These are phyloP conservation scores for Temnothorax rugatulus DNA, from an alignment of 2,888 invertebrate species.

Conservation along the genomic window DNA sequence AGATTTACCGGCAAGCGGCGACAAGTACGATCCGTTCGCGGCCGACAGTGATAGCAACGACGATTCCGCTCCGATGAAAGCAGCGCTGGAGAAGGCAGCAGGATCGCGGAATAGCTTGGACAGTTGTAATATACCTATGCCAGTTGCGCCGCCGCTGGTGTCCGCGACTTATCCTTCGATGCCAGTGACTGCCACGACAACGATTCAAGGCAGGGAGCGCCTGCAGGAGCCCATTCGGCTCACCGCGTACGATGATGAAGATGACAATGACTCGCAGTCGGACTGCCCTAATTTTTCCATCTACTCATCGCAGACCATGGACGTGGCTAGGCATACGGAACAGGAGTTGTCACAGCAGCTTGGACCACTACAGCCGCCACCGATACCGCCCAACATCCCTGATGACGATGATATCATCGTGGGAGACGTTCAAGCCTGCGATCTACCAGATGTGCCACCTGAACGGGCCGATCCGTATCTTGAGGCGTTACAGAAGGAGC, in stretches of 20 bases:
- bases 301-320: conserved; percentile 93
- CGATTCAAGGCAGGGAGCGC: not conserved
- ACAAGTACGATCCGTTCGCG: conserved; percentile 84
- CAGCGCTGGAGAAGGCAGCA: not conserved
- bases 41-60: conserved; percentile 83
- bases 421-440: conserved; percentile 81
- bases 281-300: conserved; percentile 95
- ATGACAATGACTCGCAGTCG: conserved; percentile 87
- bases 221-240: conserved; percentile 70
- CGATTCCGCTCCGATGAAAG: conserved; percentile 40
- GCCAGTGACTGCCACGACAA: not conserved
- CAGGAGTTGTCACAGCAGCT: conserved; percentile 84
- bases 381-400: conserved; percentile 79
- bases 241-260: conserved; percentile 84
- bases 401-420: conserved; percentile 82
- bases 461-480: conserved; percentile 83
- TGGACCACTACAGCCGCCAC: conserved; percentile 82
- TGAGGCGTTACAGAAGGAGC: conserved; percentile 82
- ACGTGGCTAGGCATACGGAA: conserved; percentile 89
- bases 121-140: conserved; percentile 56
- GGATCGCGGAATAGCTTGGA: conserved; percentile 27
- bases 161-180: not conserved
- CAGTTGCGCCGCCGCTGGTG: conserved; percentile 57
- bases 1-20: conserved; percentile 65
- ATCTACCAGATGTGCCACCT: conserved; percentile 83